Evolutionary conservation across 1,140 invertebrate species (phyloP), one percentile per base, ranked within the genome.

Genomic region (Magallana gigas): DNA sequence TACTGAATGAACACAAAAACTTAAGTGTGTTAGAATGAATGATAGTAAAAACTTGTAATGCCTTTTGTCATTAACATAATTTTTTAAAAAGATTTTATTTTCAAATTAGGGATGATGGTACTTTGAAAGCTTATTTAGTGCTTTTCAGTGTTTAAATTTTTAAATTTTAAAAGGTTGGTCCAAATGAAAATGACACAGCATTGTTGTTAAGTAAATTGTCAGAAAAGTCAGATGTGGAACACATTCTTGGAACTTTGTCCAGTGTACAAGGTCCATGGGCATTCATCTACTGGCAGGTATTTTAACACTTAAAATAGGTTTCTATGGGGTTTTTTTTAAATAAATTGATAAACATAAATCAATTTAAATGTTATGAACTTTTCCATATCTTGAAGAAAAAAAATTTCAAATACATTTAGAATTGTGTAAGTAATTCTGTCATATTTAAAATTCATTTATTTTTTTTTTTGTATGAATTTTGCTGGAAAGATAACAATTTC

Each of bases 211-310:
- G 91, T 4, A 9, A 83, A 8, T 83, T 95, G 57, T 48, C 85
- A 8, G 9, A 62, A 11, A 91, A 90, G 90, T 56, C 83, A 23
- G 86, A 88, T 59, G 92, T 94, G 36, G 89, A 91, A 11, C 92
- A 96, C 82, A 91, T 97, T 57, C 76, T 95, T 16, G 84, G 93
- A 48, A 92, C 95, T 3, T 91, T 97, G 62, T 90, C 92, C 85
- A 91, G 93, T 87, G 94, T 98, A 5, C 95, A 97, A 90, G 98
- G 98, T 18, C 98, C 98, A 62, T 98, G 96, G 95, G 96, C 97
- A 89, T 96, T 98, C 85, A 96, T 98, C 82, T 98, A 97, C 93
- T 97, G 96, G 94, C 95, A 98, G 94, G 94, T 94, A 86, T 88
- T 56, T 29, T 3, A 83, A 18, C 56, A 56, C 5, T 5, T 36